Base-by-base conservation (phyloP, 2,113 vertebrate species). In the Plectropomus leopardus region DNA sequence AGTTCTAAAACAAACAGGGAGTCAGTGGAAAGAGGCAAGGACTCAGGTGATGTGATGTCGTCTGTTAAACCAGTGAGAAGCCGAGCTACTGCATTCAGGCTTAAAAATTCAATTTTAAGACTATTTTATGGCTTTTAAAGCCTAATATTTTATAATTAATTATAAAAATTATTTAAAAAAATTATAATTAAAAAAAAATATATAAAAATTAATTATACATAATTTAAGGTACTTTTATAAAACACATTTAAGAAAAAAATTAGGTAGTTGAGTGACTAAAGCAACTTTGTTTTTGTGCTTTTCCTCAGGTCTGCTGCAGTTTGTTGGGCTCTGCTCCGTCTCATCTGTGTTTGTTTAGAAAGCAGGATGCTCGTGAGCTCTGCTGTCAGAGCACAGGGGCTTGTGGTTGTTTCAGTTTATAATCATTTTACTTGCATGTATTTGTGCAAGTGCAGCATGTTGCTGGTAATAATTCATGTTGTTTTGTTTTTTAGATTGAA, bases 401-500 rank as follows among this genome's bases (percentile, higher is more conserved):
- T 21, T 61, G 72, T 83, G 78, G 72, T 87, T 34, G 75, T 72
- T 84, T 85, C 7, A 50, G 54, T 78, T 86, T 79, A 61, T 65
- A 66, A 84, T 89, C 15, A 64, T 71, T 83, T 11, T 23, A 51
- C 21, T 21, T 80, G 78, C 63, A 45, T 72, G 47, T 64, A 78
- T 82, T 74, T 86, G 66, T 74, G 63, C 40, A 54, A 80, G 55
- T 69, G 61, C 28, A 70, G 72, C 74, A 55, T 50, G 69, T 59
- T 63, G 30, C 73, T 77, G 72, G 68, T 77, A 84, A 86, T 40
- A 72, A 82, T 61, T 76, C 70, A 54, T 30, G n/a, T 76, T 77
- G 40, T 80, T 75, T 89, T 85, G 59, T 82, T 91, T 83, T 80
- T 77, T 32, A 48, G 42, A 73, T 86, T 80, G 36, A 40, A 58